Conservation (phyloP, 2,888 invertebrate species). For the Zhuqinia jingwanae region DNA sequence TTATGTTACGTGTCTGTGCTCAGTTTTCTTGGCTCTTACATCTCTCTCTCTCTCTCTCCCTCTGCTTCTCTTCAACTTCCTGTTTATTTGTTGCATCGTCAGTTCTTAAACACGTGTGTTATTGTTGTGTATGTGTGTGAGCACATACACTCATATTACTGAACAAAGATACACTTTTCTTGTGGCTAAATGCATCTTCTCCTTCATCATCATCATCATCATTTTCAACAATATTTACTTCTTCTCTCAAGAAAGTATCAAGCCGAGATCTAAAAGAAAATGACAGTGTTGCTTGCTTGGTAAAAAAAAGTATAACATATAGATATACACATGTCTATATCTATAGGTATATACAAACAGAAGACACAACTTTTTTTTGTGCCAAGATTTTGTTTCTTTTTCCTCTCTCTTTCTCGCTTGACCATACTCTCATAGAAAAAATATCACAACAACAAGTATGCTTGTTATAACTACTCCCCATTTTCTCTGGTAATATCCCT, state of each 20-base stretch:
- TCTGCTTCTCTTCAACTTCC: constrained; percentile 38
- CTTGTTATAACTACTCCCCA: constrained; percentile 19
- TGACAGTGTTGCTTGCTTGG: constrained; percentile 19
- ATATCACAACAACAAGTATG: background rate
- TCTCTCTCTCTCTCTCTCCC: background rate
- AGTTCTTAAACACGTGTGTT: constrained; percentile 61
- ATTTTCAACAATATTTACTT: background rate
- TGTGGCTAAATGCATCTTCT: constrained; percentile 6
- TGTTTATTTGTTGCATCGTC: constrained; percentile 67
- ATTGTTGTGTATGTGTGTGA: background rate
- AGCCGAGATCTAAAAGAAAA: constrained; percentile 17
- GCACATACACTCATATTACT: background rate
- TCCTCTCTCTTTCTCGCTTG: background rate
- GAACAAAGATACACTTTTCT: background rate
- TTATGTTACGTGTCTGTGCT: constrained; percentile 31
- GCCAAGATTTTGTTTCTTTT: constrained; percentile 15
- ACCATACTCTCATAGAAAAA: too few species aligned
- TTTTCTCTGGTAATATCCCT: constrained; percentile 32
- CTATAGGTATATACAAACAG: too few species aligned
- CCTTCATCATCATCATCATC: constrained; percentile 9
- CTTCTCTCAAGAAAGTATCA: background rate
- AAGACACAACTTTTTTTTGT: constrained; percentile 12
- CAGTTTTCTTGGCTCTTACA: constrained; percentile 10
- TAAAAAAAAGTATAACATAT: too few species aligned
- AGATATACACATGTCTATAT: too few species aligned